These are phyloP conservation scores for Hemitrygon akajei DNA, from an alignment of 2,797 vertebrate species.

Conservation along the genomic window DNA sequence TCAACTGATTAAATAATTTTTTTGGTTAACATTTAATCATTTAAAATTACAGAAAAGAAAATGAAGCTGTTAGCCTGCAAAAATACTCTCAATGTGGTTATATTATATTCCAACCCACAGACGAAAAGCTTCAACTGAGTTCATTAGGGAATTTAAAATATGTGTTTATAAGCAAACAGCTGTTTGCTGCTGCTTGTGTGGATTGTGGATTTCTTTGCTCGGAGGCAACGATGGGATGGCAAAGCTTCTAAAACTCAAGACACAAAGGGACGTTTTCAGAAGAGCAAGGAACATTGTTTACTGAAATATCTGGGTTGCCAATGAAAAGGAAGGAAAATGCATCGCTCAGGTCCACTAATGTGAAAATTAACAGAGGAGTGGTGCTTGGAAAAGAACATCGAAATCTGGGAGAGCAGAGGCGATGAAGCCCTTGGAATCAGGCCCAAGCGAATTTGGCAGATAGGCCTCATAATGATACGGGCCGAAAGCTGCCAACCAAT, in stretches of 20 bases:
- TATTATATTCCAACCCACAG: neutral
- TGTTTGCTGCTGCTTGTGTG: constrained; percentile 24
- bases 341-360: neutral
- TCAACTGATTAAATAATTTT: neutral
- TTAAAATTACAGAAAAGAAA: neutral
- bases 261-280: neutral
- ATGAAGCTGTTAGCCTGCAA: neutral
- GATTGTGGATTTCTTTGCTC: neutral
- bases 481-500: neutral
- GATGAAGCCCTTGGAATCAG: neutral
- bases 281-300: neutral
- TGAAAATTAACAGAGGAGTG: neutral
- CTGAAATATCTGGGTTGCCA: neutral
- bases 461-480: neutral
- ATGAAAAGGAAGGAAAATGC: too few relatives aligned
- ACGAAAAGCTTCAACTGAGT: neutral
- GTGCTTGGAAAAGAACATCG: neutral
- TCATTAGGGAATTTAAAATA: constrained; percentile 17
- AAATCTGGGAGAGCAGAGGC: neutral
- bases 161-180: constrained; percentile 14
- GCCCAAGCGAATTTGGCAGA: neutral
- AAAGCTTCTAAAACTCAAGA: neutral
- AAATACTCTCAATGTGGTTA: neutral
- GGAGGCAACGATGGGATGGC: neutral
- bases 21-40: neutral